Conservation (phyloP, 2,888 invertebrate species). For the Drosophila robusta region DNA sequence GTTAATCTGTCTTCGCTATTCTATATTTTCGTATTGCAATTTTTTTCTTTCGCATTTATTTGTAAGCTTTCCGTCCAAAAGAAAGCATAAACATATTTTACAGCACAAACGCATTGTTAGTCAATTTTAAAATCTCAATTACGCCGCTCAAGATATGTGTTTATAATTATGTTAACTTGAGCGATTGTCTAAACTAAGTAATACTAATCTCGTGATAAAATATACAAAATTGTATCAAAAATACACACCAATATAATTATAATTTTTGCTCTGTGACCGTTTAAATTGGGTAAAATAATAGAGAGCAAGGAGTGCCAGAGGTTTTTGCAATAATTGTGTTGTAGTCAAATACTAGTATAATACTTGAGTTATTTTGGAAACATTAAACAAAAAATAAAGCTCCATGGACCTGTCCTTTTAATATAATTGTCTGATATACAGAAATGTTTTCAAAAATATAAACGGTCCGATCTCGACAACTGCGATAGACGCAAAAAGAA, state of each 20-base stretch:
- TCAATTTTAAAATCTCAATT: slow-evolving; percentile 50
- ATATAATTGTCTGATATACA: too few species aligned
- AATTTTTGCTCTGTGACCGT: too few species aligned
- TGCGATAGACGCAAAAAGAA: too few species aligned
- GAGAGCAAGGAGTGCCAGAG: too few species aligned
- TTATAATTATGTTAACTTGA: background rate
- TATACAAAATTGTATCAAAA: background rate
- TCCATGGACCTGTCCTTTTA: too few species aligned
- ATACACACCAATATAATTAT: background rate
- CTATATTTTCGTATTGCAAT: slow-evolving; percentile 5
- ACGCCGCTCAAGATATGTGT: slow-evolving; percentile 9
- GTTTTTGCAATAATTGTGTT: too few species aligned
- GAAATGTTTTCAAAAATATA: too few species aligned
- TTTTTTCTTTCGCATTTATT: slow-evolving; percentile 40
- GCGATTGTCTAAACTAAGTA: slow-evolving; percentile 6
- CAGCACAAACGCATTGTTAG: slow-evolving; percentile 27
- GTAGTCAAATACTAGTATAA: too few species aligned
- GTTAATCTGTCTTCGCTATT: slow-evolving; percentile 17
- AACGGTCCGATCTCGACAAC: too few species aligned
- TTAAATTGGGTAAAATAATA: too few species aligned
- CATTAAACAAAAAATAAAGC: too few species aligned
- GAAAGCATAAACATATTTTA: slow-evolving; percentile 48
- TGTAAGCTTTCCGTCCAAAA: slow-evolving; percentile 50
- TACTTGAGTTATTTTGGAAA: too few species aligned
- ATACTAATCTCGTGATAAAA: slow-evolving; percentile 1